Evolutionary conservation across 2,888 invertebrate genomes (phyloP), one percentile per base, ranked within the genome.

Genomic region (Spisula solida): DNA sequence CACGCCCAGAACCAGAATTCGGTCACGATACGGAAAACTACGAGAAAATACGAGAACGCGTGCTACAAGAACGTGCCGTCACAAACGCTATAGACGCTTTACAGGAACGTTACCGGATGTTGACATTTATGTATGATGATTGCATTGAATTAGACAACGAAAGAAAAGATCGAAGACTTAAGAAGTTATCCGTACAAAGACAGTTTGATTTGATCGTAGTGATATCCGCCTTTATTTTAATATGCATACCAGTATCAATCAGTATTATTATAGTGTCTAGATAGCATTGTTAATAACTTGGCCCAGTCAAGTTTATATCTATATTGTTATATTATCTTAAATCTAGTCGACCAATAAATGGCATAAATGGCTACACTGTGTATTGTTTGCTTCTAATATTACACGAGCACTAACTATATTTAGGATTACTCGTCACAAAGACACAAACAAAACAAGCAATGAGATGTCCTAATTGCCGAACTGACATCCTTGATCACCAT

Each of bases 41-140:
- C 83, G 90, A 91, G 25, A 90, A 88, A 82, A 94, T 95, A 29
- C 88, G 86, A 51, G 90, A 94, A 70, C 92, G 93, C 20, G 93
- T 94, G 55, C 56, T 94, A 84, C 66, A 91, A 4, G 94, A 94
- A 47, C 90, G 92, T 18, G 90, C 90, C 25, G 93, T 94, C 14
- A 90, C 88, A 81, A 93, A 92, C 83, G 92, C 94, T 14, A 85
- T 94, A 47, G 95, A 94, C 55, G 93, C 93, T 29, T 86, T 95
- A 75, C 93, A 92, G 66, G 95, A 94, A 88, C 92, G 94, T 86
- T 94, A 93, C 93, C 88, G 92, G 29, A 94, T 95, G 94, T 89
- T 94, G 29, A 93, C 93, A 90, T 94, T 92, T 82, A 95, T 94
- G 94, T 93, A 93, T 55, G 93, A 94, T 18, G 95, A 95, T 86